Evolutionary conservation across 2,888 invertebrate species (phyloP), one percentile per base, ranked within the genome.

Genomic region (Drosophila lutescens): DNA sequence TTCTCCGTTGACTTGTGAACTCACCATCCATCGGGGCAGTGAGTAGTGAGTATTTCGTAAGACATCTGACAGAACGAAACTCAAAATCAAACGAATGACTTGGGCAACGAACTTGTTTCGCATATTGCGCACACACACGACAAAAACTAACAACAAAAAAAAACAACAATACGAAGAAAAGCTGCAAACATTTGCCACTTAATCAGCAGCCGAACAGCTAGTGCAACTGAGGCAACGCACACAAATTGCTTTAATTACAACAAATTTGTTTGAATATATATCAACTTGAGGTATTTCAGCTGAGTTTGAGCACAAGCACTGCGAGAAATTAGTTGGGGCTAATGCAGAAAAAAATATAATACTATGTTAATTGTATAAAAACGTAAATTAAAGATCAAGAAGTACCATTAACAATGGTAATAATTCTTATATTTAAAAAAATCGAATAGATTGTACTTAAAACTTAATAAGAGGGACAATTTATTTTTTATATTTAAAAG

Each of bases 221-320:
- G 57, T 62, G 56, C 59, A 59, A 57, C 69, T 40, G 54, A 57
- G 44, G 72, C 80, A 80, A 80, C 78, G 77, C 79, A 82, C 79
- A 79, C 80, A 82, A 82, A 80, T 82, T 82, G 75, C 80, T 80
- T 81, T 80, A 79, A 79, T 78, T 79, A 71, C 83, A 84, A 80
- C 71, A 84, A 84, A 79, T 83, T 81, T 76, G 77, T 70, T 78
- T 80, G 75, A 81, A 68, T 72, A 76, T 74, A 50, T 77, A 80
- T 79, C 74, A 69, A 78, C 55, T 78, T 57, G 71, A 73, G 62
- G 60, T 49, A 53, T 56, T 55, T 58, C 40, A 59, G 36, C 36
- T n/a, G 46, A 15, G 59, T 36, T 49, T 32, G 26, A 20, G 56
- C 41, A 38, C 9, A 26, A 34, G 43, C 54, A 71, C 72, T 70